Conservation (phyloP, 2,888 invertebrate genomes). For the Stenodema calcarata region DNA sequence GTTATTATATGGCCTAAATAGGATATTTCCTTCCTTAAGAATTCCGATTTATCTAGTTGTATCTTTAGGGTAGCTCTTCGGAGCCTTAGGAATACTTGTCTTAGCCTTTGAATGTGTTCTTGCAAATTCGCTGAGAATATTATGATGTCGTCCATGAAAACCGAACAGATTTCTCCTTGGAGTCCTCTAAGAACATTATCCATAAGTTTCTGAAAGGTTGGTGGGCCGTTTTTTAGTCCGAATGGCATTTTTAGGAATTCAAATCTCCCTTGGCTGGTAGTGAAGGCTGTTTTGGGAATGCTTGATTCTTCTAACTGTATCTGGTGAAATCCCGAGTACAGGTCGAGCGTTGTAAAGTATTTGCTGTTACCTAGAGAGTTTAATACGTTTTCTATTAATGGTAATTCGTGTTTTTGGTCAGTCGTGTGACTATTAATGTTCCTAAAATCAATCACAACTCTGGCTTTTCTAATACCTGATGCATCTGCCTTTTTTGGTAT, state of each 20-base stretch:
- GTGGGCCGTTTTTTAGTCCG: slow-evolving; percentile 35
- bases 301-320: slow-evolving; percentile 9
- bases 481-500: slow-evolving; percentile 46
- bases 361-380: slow-evolving; percentile 21
- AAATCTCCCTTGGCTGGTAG: not conserved
- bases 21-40: too few relatives aligned
- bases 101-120: too few relatives aligned
- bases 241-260: slow-evolving; percentile 38
- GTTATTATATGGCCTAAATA: too few relatives aligned
- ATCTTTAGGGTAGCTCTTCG: too few relatives aligned
- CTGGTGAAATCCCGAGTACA: slow-evolving; percentile 46
- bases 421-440: slow-evolving; percentile 42
- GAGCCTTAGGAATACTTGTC: too few relatives aligned
- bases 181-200: slow-evolving; percentile 26
- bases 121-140: too few relatives aligned
- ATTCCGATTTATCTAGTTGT: too few relatives aligned
- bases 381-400: slow-evolving; percentile 38
- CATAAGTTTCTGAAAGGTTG: slow-evolving; percentile 55
- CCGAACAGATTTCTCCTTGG: too few relatives aligned
- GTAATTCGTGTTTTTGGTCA: slow-evolving; percentile 14
- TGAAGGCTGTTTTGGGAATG: slow-evolving; percentile 40
- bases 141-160: too few relatives aligned
- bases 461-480: slow-evolving; percentile 20
- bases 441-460: slow-evolving; percentile 38
- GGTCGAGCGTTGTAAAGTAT: slow-evolving; percentile 38